These are phyloP conservation scores for Tridacna gigas DNA, from an alignment of 2,888 invertebrate species.

Conservation along the genomic window DNA sequence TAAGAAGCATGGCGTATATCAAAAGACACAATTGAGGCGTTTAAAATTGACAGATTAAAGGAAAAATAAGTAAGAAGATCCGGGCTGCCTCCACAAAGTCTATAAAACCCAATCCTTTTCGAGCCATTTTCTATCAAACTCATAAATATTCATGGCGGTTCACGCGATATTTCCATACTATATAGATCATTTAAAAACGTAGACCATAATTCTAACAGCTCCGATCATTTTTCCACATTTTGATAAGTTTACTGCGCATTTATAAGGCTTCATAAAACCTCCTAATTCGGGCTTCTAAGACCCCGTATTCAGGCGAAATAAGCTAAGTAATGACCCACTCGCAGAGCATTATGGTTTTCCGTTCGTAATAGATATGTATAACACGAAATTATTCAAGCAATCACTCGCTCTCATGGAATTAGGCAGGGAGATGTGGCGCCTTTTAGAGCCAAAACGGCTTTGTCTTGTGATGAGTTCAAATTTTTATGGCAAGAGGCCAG, in stretches of 20 bases:
- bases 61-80: constrained; percentile 54
- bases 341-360: constrained; percentile 7
- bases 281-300: constrained; percentile 57
- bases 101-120: constrained; percentile 54
- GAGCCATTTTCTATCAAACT: constrained; percentile 51
- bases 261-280: constrained; percentile 59
- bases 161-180: constrained; percentile 65
- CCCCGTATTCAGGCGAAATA: constrained; percentile 62
- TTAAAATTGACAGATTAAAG: constrained; percentile 58
- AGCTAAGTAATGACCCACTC: constrained; percentile 25
- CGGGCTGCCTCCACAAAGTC: constrained; percentile 49
- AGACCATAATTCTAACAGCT: constrained; percentile 64
- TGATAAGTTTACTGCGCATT: constrained; percentile 65
- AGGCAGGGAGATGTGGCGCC: constrained; percentile 58
- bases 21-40: constrained; percentile 29
- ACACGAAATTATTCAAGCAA: constrained; percentile 66
- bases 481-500: constrained; percentile 3
- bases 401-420: constrained; percentile 54
- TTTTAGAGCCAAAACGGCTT: constrained; percentile 45
- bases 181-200: constrained; percentile 59
- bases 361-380: constrained; percentile 64
- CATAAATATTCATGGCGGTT: constrained; percentile 66
- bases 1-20: constrained; percentile 11
- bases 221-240: constrained; percentile 61
- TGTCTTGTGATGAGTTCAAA: constrained; percentile 39